Evolutionary conservation across 2,888 invertebrate species (phyloP).

Genomic region (Ichneumoninae sp.): DNA sequence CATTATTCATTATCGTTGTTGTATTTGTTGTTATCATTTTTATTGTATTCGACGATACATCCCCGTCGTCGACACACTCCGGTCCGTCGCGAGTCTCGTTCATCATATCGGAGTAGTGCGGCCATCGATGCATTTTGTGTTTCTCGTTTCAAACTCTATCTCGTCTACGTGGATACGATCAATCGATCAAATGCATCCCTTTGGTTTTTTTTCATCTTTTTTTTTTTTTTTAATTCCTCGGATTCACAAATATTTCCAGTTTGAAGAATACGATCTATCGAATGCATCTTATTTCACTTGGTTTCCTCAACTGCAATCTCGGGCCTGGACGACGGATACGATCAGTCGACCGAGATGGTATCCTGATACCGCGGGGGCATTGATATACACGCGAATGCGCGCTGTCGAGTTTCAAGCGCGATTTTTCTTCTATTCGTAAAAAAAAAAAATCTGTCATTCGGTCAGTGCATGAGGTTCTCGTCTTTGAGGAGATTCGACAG

Average conservation of each 20-base stretch:
- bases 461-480: not conserved
- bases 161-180: slow-evolving; percentile 6
- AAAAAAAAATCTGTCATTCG: not conserved
- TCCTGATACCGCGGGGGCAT: not conserved
- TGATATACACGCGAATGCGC: not conserved
- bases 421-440: slow-evolving; percentile 4
- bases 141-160: slow-evolving; percentile 6
- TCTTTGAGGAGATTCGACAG: slow-evolving; percentile 29
- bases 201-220: not conserved
- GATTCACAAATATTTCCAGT: slow-evolving; percentile 2
- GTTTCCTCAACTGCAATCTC: slow-evolving; percentile 1
- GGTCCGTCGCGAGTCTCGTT: slow-evolving; percentile 59
- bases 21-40: slow-evolving; percentile 22
- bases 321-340: slow-evolving; percentile 10
- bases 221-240: not conserved
- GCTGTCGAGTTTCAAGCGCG: not conserved
- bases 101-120: slow-evolving; percentile 51
- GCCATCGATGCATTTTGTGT: slow-evolving; percentile 7
- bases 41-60: slow-evolving; percentile 26
- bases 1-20: slow-evolving; percentile 26
- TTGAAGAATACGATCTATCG: slow-evolving; percentile 17
- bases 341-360: slow-evolving; percentile 18
- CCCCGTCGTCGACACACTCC: slow-evolving; percentile 20
- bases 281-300: slow-evolving; percentile 12
- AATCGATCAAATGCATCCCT: slow-evolving; percentile 16